A percentile compares a stretch with the other conserved stretches of the same genome.
phyloP scores from a whole-genome alignment of 2,797 vertebrate species.

The Sternotherus odoratus region DNA sequence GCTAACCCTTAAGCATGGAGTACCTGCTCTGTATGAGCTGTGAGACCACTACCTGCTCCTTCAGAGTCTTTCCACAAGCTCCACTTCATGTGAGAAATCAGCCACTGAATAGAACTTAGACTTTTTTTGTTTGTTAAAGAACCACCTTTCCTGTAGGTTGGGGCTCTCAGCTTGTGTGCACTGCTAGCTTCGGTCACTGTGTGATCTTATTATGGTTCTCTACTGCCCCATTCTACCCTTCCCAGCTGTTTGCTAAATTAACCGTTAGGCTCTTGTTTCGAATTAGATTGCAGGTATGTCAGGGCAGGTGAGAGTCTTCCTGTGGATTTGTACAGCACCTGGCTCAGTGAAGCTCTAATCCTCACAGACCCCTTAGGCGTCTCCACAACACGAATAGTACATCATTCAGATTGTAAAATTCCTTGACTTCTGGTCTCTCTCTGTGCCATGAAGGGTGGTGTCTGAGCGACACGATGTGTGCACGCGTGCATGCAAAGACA shows the following conservation, averaged over 20 bases:
- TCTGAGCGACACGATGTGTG: fast-evolving
- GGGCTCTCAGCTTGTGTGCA: neutral
- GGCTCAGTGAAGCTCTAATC: fast-evolving
- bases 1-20: neutral
- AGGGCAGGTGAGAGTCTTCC: constrained; percentile 11
- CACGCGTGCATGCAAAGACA: neutral
- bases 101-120: neutral
- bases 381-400: neutral
- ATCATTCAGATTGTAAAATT: fast-evolving
- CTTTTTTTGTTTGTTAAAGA: neutral
- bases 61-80: fast-evolving
- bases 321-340: neutral
- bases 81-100: fast-evolving
- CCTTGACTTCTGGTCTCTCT: fast-evolving
- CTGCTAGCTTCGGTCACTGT: neutral
- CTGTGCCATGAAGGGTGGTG: neutral
- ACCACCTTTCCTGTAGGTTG: neutral
- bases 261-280: neutral
- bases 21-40: neutral
- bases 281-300: neutral
- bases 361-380: neutral
- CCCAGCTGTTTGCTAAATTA: neutral
- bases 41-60: neutral
- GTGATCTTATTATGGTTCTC: neutral
- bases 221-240: neutral